phyloP scores from a whole-genome alignment of 2,888 invertebrate genomes.

The Napeogenes sylphis region DNA sequence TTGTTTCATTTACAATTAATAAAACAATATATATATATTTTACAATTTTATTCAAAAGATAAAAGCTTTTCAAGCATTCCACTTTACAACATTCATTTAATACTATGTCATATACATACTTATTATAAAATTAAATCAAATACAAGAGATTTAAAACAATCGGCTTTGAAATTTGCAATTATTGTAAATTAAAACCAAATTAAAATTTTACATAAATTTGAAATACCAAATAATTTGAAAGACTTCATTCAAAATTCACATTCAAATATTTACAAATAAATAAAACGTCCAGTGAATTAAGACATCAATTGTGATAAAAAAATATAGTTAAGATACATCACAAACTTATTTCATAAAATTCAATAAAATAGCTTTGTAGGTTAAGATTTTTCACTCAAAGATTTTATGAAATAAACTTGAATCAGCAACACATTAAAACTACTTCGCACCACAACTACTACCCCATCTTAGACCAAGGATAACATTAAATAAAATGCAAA shows the following conservation, averaged over 20 bases:
- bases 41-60: conserved; percentile 25
- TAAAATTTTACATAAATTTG: conserved; percentile 10
- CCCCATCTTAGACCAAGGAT: conserved; percentile 1
- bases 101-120: conserved; percentile 23
- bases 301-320: not conserved
- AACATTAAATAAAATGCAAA: conserved; percentile 2
- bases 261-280: conserved; percentile 18
- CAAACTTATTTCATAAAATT: conserved; percentile 9
- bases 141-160: conserved; percentile 1
- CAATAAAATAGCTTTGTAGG: not conserved
- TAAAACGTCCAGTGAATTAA: conserved; percentile 5
- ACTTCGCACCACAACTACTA: not conserved
- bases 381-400: not conserved
- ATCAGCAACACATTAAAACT: not conserved
- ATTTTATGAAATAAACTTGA: conserved; percentile 6
- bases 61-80: conserved; percentile 32
- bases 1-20: conserved; percentile 21
- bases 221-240: conserved; percentile 1
- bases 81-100: conserved; percentile 25
- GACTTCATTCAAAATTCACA: conserved; percentile 5
- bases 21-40: conserved; percentile 17
- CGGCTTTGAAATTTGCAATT: not conserved
- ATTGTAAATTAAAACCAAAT: not conserved
- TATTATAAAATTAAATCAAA: conserved; percentile 5
- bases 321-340: not conserved